These are phyloP conservation scores for Chrysocyon brachyurus DNA, from an alignment of 2,797 vertebrate genomes.

Conservation along the genomic window DNA sequence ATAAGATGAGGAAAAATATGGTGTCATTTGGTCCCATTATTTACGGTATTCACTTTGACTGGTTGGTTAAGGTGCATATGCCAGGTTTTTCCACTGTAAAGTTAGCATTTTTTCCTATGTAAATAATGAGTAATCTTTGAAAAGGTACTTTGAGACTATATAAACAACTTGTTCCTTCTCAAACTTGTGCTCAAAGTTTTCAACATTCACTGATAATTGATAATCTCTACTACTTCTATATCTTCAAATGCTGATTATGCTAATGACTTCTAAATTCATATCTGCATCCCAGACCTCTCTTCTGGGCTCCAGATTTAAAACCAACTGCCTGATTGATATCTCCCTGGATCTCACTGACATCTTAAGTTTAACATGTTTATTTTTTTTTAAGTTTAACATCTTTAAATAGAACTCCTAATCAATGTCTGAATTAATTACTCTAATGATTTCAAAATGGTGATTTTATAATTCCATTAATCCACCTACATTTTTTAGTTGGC, in stretches of 20 bases:
- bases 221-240: not conserved
- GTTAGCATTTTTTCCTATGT: not conserved
- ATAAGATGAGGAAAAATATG: not conserved
- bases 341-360: not conserved
- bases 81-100: not conserved
- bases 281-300: slow-evolving; percentile 32
- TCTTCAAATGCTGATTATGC: not conserved
- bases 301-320: slow-evolving; percentile 51
- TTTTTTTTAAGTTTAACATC: not conserved
- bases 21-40: not conserved
- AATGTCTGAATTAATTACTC: slow-evolving; percentile 12
- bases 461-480: not conserved
- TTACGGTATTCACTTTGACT: slow-evolving; percentile 26
- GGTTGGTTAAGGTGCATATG: not conserved
- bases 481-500: not conserved
- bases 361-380: slow-evolving; percentile 21
- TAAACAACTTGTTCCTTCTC: slow-evolving; percentile 26
- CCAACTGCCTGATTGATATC: not conserved
- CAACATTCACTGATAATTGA: not conserved
- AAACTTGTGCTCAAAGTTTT: slow-evolving; percentile 1
- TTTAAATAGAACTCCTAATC: slow-evolving; percentile 17
- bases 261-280: slow-evolving; percentile 9
- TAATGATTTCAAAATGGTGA: not conserved
- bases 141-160: not conserved
- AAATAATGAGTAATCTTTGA: slow-evolving; percentile 19